These are phyloP conservation scores for Mustela nigripes DNA, from an alignment of 2,113 vertebrate species.

Conservation along the genomic window DNA sequence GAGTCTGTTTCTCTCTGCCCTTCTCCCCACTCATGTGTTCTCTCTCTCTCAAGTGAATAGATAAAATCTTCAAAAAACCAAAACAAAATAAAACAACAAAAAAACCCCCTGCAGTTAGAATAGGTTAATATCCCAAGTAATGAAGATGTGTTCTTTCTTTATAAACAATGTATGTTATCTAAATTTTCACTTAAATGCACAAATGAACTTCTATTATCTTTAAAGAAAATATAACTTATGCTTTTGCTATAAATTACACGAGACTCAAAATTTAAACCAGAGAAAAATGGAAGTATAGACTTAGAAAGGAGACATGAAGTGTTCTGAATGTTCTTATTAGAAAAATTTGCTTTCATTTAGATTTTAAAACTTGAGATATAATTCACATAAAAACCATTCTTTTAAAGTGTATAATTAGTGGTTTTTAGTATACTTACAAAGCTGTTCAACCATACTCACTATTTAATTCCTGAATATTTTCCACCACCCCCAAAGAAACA, in stretches of 20 bases:
- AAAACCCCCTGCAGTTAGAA: background rate
- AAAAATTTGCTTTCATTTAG: constrained; percentile 23
- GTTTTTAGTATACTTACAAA: background rate
- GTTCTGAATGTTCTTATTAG: background rate
- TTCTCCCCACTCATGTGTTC: too few relatives aligned
- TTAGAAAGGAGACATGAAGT: background rate
- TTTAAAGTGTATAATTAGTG: background rate
- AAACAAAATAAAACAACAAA: too few relatives aligned
- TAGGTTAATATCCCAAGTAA: background rate
- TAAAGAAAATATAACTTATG: constrained; percentile 17
- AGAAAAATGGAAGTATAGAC: background rate
- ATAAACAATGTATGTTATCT: background rate
- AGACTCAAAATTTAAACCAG: constrained; percentile 38
- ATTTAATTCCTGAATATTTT: constrained; percentile 12
- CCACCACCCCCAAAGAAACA: background rate
- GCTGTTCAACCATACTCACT: background rate
- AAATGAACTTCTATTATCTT: background rate
- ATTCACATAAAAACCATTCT: background rate
- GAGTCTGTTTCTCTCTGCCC: background rate
- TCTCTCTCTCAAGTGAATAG: too few relatives aligned
- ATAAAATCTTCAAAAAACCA: too few relatives aligned
- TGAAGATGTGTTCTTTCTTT: background rate
- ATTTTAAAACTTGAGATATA: background rate
- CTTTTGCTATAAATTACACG: background rate
- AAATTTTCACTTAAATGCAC: constrained; percentile 49